These are phyloP conservation scores for Alauda arvensis DNA, from an alignment of 2,797 vertebrate genomes.

Conservation along the genomic window DNA sequence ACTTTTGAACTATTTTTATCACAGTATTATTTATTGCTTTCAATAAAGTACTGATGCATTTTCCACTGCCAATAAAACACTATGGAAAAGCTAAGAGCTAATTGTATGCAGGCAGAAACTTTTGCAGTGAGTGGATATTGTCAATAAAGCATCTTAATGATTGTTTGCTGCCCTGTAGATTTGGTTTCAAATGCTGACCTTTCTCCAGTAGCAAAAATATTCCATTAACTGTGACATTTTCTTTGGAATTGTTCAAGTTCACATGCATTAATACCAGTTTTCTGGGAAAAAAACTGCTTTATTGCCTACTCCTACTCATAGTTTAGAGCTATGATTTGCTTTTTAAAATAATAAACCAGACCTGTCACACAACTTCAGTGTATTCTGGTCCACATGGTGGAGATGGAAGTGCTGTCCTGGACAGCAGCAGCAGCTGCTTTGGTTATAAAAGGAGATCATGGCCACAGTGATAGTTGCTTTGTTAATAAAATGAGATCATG, in stretches of 20 bases:
- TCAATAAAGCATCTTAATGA: conserved; percentile 57
- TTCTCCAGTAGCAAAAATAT: background rate
- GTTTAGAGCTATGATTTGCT: background rate
- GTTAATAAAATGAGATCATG: background rate
- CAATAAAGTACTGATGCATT: conserved; percentile 97
- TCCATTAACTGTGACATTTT: background rate
- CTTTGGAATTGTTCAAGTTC: background rate
- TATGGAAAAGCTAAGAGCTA: conserved; percentile 43
- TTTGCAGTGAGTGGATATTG: conserved; percentile 43
- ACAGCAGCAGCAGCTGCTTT: background rate
- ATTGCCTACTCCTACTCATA: background rate
- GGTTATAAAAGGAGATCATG: background rate
- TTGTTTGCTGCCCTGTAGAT: conserved; percentile 45
- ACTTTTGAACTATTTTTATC: conserved; percentile 98
- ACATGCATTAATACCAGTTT: background rate
- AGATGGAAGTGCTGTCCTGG: background rate
- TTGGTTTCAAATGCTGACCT: conserved; percentile 1
- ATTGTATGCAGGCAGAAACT: conserved; percentile 32
- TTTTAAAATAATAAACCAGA: background rate
- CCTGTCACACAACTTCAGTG: background rate
- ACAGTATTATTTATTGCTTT: conserved; percentile 99
- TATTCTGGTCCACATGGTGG: background rate
- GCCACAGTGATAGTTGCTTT: background rate
- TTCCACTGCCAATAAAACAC: conserved; percentile 86
- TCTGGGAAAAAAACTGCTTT: background rate